A percentile compares a stretch with the other conserved stretches of the same genome.
These are phyloP conservation scores for Numenius phaeopus DNA, from an alignment of 2,797 vertebrate species.

Conservation along the genomic window DNA sequence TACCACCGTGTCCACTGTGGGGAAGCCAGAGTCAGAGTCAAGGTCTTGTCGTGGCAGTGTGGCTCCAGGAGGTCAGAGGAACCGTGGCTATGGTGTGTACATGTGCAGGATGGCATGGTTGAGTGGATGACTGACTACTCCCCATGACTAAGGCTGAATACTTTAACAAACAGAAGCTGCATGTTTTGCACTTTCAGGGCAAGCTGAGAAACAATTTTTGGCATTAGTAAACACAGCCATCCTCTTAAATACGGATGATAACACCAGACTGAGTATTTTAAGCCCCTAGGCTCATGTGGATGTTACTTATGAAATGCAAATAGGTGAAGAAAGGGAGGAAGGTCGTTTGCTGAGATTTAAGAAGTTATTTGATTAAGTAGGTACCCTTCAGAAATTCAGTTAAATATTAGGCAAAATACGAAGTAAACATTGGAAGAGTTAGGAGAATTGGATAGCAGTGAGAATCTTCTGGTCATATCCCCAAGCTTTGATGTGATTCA, in stretches of 20 bases:
- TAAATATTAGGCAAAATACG: background rate
- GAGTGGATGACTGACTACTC: background rate
- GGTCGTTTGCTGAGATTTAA: background rate
- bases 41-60: background rate
- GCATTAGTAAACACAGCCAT: background rate
- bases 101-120: rapidly evolving
- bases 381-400: background rate
- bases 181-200: background rate
- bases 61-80: background rate
- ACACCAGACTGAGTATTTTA: background rate
- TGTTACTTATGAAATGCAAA: background rate
- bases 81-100: too few relatives aligned
- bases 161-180: background rate
- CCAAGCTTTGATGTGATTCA: background rate
- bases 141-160: background rate
- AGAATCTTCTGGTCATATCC: background rate
- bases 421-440: background rate
- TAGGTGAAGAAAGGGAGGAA: background rate
- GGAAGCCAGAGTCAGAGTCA: background rate
- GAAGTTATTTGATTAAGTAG: background rate
- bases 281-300: background rate
- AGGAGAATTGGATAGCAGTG: background rate
- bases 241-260: background rate
- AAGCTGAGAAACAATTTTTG: background rate
- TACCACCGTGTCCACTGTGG: rapidly evolving